Conservation (phyloP, 2,797 vertebrate genomes). For the Psittacula derbiana region DNA sequence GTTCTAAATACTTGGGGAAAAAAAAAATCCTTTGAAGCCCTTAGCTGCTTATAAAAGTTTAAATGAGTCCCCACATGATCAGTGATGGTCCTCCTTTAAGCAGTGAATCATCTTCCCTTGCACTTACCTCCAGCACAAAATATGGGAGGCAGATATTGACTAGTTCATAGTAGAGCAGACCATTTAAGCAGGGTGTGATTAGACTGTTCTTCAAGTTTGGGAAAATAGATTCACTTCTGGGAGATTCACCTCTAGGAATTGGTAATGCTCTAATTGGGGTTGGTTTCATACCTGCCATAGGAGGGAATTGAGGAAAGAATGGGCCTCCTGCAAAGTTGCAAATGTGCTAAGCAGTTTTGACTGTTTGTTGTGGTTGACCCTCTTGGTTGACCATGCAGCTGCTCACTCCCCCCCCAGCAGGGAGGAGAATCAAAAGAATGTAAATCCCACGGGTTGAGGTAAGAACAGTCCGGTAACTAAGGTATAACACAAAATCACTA, state of each 20-base stretch:
- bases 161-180: background rate
- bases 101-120: background rate
- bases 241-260: background rate
- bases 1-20: background rate
- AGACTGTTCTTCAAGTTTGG: background rate
- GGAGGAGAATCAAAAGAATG: too few relatives aligned
- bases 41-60: background rate
- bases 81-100: background rate
- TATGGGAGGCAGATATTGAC: background rate
- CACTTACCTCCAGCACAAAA: background rate
- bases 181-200: background rate
- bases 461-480: too few relatives aligned
- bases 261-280: background rate
- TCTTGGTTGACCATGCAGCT: too few relatives aligned
- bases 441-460: too few relatives aligned
- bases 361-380: too few relatives aligned
- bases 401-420: too few relatives aligned
- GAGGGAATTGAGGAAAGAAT: background rate
- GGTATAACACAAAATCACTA: too few relatives aligned
- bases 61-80: background rate
- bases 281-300: background rate
- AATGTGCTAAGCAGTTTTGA: background rate
- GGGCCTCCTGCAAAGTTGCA: background rate
- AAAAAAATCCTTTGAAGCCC: background rate
- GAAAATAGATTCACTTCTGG: background rate